A percentile compares a stretch with the other conserved stretches of the same genome.
Evolutionary conservation across 2,113 vertebrate species (phyloP).

Genomic region (Bungarus multicinctus): DNA sequence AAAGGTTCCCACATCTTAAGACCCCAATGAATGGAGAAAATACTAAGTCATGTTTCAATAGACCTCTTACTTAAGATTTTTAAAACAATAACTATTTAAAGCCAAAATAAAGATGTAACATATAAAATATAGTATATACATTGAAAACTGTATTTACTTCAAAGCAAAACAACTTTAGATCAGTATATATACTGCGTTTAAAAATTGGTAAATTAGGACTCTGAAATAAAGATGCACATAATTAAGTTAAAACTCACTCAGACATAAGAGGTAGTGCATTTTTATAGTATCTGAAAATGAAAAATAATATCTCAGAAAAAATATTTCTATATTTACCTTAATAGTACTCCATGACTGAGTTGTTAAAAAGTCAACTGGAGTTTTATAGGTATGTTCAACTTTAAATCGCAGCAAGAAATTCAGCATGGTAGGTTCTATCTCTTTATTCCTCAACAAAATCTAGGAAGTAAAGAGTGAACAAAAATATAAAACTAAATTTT

Average conservation of each 20-base stretch:
- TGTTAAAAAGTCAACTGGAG: conserved; percentile 79
- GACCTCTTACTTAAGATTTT: not conserved
- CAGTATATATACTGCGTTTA: not conserved
- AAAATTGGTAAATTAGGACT: not conserved
- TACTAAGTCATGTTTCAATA: not conserved
- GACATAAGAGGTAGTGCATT: not conserved
- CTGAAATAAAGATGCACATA: not conserved
- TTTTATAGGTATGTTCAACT: conserved; percentile 68
- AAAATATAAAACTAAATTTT: conserved; percentile 18
- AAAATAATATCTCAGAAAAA: not conserved
- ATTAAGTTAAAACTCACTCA: not conserved
- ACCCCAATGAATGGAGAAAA: not conserved
- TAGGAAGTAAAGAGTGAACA: conserved; percentile 48
- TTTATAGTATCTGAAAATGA: conserved; percentile 6
- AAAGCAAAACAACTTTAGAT: not conserved
- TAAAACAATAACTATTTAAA: not conserved
- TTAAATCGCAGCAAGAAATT: conserved; percentile 79
- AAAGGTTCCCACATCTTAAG: not conserved
- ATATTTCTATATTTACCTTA: conserved; percentile 66
- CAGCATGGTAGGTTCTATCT: conserved; percentile 73
- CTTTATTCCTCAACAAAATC: conserved; percentile 77
- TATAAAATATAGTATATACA: not conserved
- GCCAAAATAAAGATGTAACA: not conserved
- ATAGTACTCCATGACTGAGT: conserved; percentile 78
- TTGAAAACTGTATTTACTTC: not conserved